A percentile compares a stretch with the other conserved stretches of the same genome.
Evolutionary conservation across 1,140 invertebrate genomes (phyloP).

Genomic region (Halictus rubicundus): DNA sequence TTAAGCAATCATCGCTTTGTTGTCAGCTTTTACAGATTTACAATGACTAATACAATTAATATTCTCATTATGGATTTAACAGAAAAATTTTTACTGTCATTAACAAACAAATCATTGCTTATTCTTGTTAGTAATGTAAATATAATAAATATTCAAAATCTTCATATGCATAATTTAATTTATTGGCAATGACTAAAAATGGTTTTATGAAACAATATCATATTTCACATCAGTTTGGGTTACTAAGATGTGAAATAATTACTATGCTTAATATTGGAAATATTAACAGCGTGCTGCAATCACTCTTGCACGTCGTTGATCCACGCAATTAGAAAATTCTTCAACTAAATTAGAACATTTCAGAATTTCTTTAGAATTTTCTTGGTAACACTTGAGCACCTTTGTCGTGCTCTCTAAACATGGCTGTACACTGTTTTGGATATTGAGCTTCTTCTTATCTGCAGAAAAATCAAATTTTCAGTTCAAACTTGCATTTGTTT

Average conservation of each 20-base stretch:
- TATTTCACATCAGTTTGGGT: slow-evolving; percentile 9
- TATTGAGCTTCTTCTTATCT: slow-evolving; percentile 59
- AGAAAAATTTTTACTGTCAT: too few relatives aligned
- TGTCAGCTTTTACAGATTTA: too few relatives aligned
- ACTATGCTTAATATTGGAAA: background rate
- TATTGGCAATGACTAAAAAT: slow-evolving; percentile 33
- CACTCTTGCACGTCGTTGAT: slow-evolving; percentile 72
- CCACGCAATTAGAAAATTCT: slow-evolving; percentile 80
- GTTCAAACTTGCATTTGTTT: slow-evolving; percentile 7
- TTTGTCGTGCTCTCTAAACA: slow-evolving; percentile 78
- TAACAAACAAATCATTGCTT: too few relatives aligned
- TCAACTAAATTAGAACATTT: slow-evolving; percentile 80
- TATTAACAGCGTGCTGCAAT: slow-evolving; percentile 67
- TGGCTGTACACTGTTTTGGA: slow-evolving; percentile 69
- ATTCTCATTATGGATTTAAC: too few relatives aligned
- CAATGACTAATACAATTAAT: background rate
- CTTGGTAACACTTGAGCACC: slow-evolving; percentile 80
- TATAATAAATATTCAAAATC: slow-evolving; percentile 19
- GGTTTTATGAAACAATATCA: slow-evolving; percentile 44
- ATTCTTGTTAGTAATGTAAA: slow-evolving; percentile 4
- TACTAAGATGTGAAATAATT: slow-evolving; percentile 8
- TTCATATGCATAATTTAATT: slow-evolving; percentile 31
- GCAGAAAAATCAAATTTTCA: slow-evolving; percentile 19
- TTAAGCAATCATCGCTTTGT: background rate
- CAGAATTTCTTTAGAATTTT: slow-evolving; percentile 79